Evolutionary conservation across 2,888 invertebrate species (phyloP), one percentile per base, ranked within the genome.

Genomic region (Apantesis nais): DNA sequence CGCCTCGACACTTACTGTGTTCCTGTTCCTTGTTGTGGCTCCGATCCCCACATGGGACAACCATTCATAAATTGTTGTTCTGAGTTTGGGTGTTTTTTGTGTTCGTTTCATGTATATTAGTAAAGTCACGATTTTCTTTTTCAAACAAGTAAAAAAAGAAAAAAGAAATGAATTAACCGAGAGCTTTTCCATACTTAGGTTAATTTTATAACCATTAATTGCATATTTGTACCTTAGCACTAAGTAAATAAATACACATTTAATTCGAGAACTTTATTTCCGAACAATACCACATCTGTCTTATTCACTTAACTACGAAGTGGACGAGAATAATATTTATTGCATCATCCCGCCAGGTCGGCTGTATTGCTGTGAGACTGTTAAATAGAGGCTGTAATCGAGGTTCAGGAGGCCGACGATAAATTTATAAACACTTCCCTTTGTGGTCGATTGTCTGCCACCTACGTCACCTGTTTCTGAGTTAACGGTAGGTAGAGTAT

Each of bases 361-460:
- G 12, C 67, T 78, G 82, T 79, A 66, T 58, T 19, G 58, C 39
- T 22, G 14, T 41, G 74, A 64, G 29, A 58, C 71, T 74, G 70
- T 68, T 79, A 81, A 82, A 79, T 82, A 71, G 78, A 66, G 71
- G 29, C 73, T n/a, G 73, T 82, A 78, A 82, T 80, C 82, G 74
- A 29, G 70, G 78, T 82, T 80, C 82, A 82, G 71, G 70, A 71
- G 82, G 78, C 70, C 73, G 70, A 61, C 70, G 55, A 82, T 80
- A 82, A 80, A 82, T 82, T 72, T 62, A 64, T n/a, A 63, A 72
- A 75, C 78, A 82, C 80, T 80, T 82, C 80, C 74, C 71, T 79
- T 80, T 77, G 70, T 79, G 61, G 73, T 61, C 73, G 72, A 77
- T 74, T 82, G 78, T 80, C 75, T 77, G 66, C 82, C 79, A 74